Evolutionary conservation across 2,113 vertebrate species (phyloP), one percentile per base, ranked within the genome.

Genomic region (Phrynosoma platyrhinos): DNA sequence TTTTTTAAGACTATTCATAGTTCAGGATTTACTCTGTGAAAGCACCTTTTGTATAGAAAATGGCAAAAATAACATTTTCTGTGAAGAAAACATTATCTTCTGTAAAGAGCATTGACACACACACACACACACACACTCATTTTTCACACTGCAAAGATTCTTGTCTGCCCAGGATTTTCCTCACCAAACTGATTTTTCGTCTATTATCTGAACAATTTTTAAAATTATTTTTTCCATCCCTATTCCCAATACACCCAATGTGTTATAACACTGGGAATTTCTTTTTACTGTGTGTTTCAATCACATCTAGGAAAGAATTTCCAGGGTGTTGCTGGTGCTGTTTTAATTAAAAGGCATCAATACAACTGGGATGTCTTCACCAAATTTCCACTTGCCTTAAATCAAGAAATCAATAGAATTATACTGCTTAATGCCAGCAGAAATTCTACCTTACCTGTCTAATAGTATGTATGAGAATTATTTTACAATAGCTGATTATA

Each of bases 381-480:
- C 86, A 92, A 69, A 90, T 86, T 91, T 86, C 88, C 90, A 94
- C 68, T 16, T 58, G 32, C 1, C 64, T 10, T 81, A 91, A 94
- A 93, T 0, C 72, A 90, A 92, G 78, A 91, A 88, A 87, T 25
- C 78, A 90, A 84, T 71, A 91, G 87, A 94, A 85, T 77, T 47
- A 85, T 75, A 83, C 82, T 71, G 91, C 90, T 91, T 92, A 93
- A 88, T 27, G 89, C 30, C 87, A 85, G 91, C 89, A 91, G 91
- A 90, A 92, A n/a, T 47, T 47, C 47, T 47, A 47, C 4, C 47
- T 47, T 47, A 47, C 3, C 47, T 47, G 30, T 72, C 88, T 88
- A 71, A 82, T 55, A 53, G 83, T 90, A 85, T 88, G 87, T 89
- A 64, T 14, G 85, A 68, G 42, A 69, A 83, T 85, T 23, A 36